Percentiles rank a stretch among this genome's conserved stretches.
Evolutionary conservation across 2,888 invertebrate genomes (phyloP).

Genomic region (Flexamia atlantica): DNA sequence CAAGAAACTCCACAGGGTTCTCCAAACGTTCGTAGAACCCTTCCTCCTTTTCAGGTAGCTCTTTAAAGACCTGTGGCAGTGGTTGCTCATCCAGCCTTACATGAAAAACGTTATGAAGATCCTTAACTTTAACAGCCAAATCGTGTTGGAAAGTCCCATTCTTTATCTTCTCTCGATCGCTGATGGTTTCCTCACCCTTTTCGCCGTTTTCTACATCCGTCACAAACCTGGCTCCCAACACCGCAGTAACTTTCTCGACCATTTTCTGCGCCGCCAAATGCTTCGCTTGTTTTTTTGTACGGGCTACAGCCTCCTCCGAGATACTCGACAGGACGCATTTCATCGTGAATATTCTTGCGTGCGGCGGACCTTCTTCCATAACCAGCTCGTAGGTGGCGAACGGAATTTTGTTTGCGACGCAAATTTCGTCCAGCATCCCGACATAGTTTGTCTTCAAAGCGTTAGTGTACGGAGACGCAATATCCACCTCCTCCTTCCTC

Average conservation of each 20-base stretch:
- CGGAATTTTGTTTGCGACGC: slow-evolving; percentile 75
- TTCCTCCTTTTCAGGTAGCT: slow-evolving; percentile 10
- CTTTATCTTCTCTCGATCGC: neutral
- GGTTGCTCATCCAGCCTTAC: neutral
- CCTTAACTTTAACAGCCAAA: neutral
- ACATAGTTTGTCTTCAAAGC: slow-evolving; percentile 70
- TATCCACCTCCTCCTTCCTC: slow-evolving; percentile 70
- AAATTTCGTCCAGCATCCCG: slow-evolving; percentile 72
- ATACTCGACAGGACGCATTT: slow-evolving; percentile 78
- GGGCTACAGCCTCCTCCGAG: slow-evolving; percentile 77
- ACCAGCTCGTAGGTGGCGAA: slow-evolving; percentile 77
- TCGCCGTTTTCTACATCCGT: slow-evolving; percentile 23
- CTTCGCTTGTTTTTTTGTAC: slow-evolving; percentile 82
- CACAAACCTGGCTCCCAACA: slow-evolving; percentile 57
- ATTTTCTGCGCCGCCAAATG: slow-evolving; percentile 78
- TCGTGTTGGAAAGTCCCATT: neutral
- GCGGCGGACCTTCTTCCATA: slow-evolving; percentile 82
- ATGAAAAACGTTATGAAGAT: slow-evolving; percentile 18
- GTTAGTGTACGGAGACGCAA: slow-evolving; percentile 70
- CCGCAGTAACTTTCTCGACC: slow-evolving; percentile 66
- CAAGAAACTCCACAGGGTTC: neutral
- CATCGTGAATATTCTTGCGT: slow-evolving; percentile 81
- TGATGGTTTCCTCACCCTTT: neutral
- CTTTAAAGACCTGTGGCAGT: neutral
- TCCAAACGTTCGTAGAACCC: neutral